These are phyloP conservation scores for Camponotus fellah DNA, from an alignment of 2,888 invertebrate species.

Conservation along the genomic window DNA sequence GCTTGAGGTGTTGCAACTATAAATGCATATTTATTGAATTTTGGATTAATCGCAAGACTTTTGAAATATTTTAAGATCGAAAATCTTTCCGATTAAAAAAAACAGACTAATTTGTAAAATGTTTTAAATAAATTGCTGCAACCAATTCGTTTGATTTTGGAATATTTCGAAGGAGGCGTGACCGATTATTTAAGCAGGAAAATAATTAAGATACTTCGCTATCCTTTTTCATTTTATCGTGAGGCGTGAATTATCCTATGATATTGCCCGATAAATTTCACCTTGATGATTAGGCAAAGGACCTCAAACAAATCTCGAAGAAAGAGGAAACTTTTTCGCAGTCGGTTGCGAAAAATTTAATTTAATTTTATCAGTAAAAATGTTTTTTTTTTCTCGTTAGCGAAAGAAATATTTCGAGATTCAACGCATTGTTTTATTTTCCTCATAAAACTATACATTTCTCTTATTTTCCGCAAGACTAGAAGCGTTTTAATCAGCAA, in stretches of 20 bases:
- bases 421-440: neutral
- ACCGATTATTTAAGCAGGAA: constrained; percentile 74
- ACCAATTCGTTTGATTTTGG: constrained; percentile 40
- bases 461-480: neutral
- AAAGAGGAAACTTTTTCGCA: neutral
- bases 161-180: constrained; percentile 69
- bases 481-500: constrained; percentile 18
- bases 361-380: neutral
- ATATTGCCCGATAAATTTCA: constrained; percentile 76
- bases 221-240: constrained; percentile 61
- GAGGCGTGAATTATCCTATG: constrained; percentile 72
- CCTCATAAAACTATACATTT: neutral
- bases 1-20: constrained; percentile 2
- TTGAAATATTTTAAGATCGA: no score
- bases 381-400: neutral
- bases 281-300: constrained; percentile 72
- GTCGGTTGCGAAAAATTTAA: neutral
- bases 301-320: constrained; percentile 50
- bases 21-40: constrained; percentile 63
- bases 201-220: constrained; percentile 71
- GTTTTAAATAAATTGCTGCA: constrained; percentile 63
- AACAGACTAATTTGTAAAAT: constrained; percentile 59
- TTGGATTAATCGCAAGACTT: constrained; percentile 33
- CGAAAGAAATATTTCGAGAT: neutral
- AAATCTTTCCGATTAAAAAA: neutral